phyloP scores from a whole-genome alignment of 2,113 vertebrate species.

The Heptranchias perlo region DNA sequence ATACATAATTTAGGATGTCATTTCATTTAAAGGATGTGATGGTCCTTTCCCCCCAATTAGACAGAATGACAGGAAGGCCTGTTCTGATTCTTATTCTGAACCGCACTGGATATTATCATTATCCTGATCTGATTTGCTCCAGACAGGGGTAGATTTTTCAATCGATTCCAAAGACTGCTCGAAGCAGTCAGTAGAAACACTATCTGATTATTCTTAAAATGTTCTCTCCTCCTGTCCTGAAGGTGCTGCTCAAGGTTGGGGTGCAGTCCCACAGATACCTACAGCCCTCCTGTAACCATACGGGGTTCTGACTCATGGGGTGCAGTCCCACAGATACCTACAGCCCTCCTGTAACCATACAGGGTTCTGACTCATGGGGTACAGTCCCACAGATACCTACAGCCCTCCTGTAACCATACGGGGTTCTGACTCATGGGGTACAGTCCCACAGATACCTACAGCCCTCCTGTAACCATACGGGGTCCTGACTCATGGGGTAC shows the following conservation, averaged over 20 bases:
- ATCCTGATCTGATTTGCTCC: conserved; percentile 11
- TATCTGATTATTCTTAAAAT: neutral
- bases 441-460: too few species aligned
- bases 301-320: neutral
- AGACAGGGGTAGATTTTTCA: neutral
- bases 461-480: too few species aligned
- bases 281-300: neutral
- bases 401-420: neutral
- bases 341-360: too few species aligned
- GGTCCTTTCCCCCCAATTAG: conserved; percentile 5
- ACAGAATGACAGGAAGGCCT: neutral
- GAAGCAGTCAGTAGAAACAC: neutral
- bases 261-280: neutral
- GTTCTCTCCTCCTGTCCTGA: neutral
- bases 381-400: neutral
- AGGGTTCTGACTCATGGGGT: neutral
- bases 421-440: too few species aligned
- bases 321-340: neutral
- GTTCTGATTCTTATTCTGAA: neutral
- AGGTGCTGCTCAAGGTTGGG: neutral
- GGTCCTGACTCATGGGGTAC: too few species aligned
- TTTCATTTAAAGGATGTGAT: conserved; percentile 24
- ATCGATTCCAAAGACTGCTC: neutral
- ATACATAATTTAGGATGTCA: conserved; percentile 22
- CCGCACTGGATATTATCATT: neutral